phyloP scores from a whole-genome alignment of 2,888 invertebrate species.

The Caenorhabditis uteleia region DNA sequence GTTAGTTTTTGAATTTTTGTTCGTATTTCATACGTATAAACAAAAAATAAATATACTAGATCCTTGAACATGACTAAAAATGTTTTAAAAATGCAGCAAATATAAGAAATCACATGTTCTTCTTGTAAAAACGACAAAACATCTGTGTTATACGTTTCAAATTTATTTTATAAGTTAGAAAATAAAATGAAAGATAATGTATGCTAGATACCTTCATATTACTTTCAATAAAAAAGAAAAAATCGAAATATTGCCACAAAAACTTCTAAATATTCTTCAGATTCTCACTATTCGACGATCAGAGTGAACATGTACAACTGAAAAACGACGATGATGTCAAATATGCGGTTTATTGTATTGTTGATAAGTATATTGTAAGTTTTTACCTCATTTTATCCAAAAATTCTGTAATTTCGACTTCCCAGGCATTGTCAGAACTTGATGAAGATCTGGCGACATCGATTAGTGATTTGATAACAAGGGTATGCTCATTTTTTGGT shows the following conservation, averaged over 20 bases:
- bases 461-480: conserved; percentile 15
- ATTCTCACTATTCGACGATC: neutral
- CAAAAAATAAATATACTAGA: too few relatives aligned
- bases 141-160: too few relatives aligned
- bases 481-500: neutral
- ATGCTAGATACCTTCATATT: too few relatives aligned
- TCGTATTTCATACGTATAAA: too few relatives aligned
- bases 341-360: conserved; percentile 23
- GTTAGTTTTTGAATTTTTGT: too few relatives aligned
- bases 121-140: too few relatives aligned
- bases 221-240: too few relatives aligned
- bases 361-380: conserved; percentile 30
- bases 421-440: conserved; percentile 19
- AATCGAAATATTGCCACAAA: neutral
- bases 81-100: too few relatives aligned
- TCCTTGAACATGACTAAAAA: too few relatives aligned
- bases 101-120: too few relatives aligned
- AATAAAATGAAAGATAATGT: too few relatives aligned
- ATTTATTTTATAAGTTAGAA: neutral
- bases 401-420: neutral
- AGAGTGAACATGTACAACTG: conserved; percentile 1
- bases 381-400: neutral
- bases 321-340: conserved; percentile 11
- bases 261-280: neutral
- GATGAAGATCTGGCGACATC: conserved; percentile 21